Conservation (phyloP, 2,113 vertebrate species). For the Podarcis muralis region DNA sequence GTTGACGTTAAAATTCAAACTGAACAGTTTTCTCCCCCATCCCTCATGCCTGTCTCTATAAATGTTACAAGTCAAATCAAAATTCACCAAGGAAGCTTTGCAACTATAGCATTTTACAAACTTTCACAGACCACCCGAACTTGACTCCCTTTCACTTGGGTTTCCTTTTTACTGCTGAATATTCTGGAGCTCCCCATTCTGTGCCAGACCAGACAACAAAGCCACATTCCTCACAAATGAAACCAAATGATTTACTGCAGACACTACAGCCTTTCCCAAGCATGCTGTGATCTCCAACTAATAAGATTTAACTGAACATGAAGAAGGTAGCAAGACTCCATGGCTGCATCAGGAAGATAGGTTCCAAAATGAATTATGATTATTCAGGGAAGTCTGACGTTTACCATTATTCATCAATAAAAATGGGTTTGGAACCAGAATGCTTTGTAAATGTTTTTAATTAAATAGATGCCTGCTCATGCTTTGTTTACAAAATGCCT, state of each 20-base stretch:
- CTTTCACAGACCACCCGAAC: background rate
- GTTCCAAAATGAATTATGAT: conserved; percentile 13
- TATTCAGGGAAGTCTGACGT: conserved; percentile 33
- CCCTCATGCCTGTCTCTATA: background rate
- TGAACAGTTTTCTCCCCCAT: background rate
- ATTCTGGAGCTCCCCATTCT: background rate
- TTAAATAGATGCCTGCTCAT: conserved; percentile 42
- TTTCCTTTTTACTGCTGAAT: background rate
- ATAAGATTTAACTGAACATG: conserved; percentile 22
- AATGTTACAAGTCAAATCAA: background rate
- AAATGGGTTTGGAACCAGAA: conserved; percentile 45
- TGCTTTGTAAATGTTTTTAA: conserved; percentile 45
- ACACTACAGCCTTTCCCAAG: background rate
- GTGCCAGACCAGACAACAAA: background rate
- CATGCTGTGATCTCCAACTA: background rate
- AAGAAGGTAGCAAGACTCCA: background rate
- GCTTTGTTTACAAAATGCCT: conserved; percentile 44
- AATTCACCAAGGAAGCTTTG: background rate
- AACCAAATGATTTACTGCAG: background rate
- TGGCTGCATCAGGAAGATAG: conserved; percentile 14
- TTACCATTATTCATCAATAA: conserved; percentile 49
- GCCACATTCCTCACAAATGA: background rate
- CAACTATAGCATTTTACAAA: background rate
- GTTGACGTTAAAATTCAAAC: too few relatives aligned
- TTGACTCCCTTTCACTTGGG: background rate